Evolutionary conservation across 2,113 vertebrate species (phyloP), one percentile per base, ranked within the genome.

Genomic region (Myrmecophaga tridactyla): DNA sequence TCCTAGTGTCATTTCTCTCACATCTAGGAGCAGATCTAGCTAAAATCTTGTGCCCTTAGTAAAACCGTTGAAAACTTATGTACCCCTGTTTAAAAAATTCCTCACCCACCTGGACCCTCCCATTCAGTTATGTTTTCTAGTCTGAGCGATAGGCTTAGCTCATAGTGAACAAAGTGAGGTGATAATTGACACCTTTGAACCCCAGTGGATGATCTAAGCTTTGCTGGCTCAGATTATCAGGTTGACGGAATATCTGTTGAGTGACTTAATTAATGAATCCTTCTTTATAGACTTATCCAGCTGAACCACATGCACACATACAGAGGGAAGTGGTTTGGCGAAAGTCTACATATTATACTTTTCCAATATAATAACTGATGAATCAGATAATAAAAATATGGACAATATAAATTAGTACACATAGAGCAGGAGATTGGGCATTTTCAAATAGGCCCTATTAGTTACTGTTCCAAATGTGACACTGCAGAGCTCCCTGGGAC

Each of bases 1-100:
- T 85, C 63, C 51, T 15, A 6, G 1, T 25, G 7, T 73, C 56
- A 62, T 62, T 46, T 56, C 17, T 51, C 27, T 34, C 58, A 77
- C 27, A 31, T 56, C 43, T 51, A 62, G 60, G 25, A 34, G 6
- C 51, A 67, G n/a, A 60, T 48, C 36, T 94, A 88, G 31, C 36
- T 82, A 81, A 90, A 58, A 80, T 76, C 36, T 78, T 82, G 23
- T 65, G 70, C 69, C 77, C n/a, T 85, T 92, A n/a, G 60, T 97
- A 81, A 95, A 92, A 94, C 72, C 20, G 56, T 18, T 51, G 7
- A 21, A 84, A 58, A 93, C 12, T 72, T 82, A 91, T 89, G 72
- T 86, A 34, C 5, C 3, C 41, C 29, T 39, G 17, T 70, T 93
- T 85, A 78, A 93, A 82, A 31, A 7, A 62, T 14, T 77, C 63